phyloP scores from a whole-genome alignment of 1,140 invertebrate species.

The Caerostris darwini region DNA sequence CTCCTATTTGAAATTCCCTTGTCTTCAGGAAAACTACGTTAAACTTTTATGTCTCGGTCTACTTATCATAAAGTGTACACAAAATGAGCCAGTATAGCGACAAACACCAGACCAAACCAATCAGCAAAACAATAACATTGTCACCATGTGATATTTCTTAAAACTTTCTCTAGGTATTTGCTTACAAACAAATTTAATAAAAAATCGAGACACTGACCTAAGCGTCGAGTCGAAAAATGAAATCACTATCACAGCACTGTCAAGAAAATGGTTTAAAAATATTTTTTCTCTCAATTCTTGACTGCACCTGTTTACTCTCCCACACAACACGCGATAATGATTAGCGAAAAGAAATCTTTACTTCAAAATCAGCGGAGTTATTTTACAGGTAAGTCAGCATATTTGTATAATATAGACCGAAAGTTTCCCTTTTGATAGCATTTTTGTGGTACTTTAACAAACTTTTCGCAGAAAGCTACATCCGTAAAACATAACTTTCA shows the following conservation, averaged over 20 bases:
- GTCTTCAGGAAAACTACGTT: too few relatives aligned
- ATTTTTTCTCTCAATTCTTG: background rate
- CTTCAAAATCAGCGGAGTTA: background rate
- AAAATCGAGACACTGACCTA: background rate
- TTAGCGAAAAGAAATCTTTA: background rate
- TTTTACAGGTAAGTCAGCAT: constrained; percentile 2
- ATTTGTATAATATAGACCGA: background rate
- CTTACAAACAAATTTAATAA: background rate
- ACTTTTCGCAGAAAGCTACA: background rate
- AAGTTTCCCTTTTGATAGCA: background rate
- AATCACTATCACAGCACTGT: background rate
- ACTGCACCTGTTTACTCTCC: background rate
- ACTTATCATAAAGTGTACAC: too few relatives aligned
- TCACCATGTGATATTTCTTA: background rate
- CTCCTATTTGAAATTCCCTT: too few relatives aligned
- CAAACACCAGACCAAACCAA: too few relatives aligned
- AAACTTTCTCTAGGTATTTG: background rate
- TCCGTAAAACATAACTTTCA: background rate
- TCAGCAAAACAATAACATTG: too few relatives aligned
- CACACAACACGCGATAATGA: background rate
- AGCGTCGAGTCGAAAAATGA: background rate
- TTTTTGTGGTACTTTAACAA: too few relatives aligned
- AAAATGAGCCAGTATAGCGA: too few relatives aligned
- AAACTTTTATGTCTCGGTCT: too few relatives aligned
- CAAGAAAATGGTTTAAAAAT: background rate